Evolutionary conservation across 2,797 vertebrate genomes (phyloP).

Genomic region (Tamandua tetradactyla): DNA sequence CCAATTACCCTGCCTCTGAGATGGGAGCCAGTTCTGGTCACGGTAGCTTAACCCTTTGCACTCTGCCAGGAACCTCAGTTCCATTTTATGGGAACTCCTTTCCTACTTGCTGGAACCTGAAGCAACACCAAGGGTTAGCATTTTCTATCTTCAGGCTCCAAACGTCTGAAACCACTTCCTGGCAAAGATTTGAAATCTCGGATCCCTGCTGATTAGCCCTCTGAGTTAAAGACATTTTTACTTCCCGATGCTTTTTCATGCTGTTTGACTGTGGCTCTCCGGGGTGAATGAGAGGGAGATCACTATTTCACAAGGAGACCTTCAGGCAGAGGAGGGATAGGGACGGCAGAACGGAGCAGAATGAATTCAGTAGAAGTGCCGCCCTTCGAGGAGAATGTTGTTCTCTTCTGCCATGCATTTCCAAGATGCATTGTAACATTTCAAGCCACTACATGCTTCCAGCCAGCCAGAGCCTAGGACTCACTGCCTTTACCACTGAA

Average conservation of each 20-base stretch:
- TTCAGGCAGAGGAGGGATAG: slow-evolving; percentile 12
- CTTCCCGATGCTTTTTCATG: slow-evolving; percentile 73
- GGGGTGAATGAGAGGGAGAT: slow-evolving; percentile 38
- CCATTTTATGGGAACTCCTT: slow-evolving; percentile 53
- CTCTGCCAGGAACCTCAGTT: slow-evolving; percentile 56
- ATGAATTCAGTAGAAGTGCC: slow-evolving; percentile 35
- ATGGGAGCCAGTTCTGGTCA: neutral
- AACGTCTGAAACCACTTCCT: slow-evolving; percentile 74
- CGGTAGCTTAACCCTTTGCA: slow-evolving; percentile 72
- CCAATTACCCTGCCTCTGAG: slow-evolving; percentile 69
- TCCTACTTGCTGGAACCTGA: slow-evolving; percentile 60
- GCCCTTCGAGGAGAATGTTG: slow-evolving; percentile 19
- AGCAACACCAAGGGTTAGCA: slow-evolving; percentile 65
- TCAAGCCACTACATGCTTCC: slow-evolving; percentile 53
- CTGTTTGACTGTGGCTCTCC: slow-evolving; percentile 56
- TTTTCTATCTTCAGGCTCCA: slow-evolving; percentile 69
- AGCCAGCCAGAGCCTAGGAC: slow-evolving; percentile 50
- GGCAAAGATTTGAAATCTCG: slow-evolving; percentile 68
- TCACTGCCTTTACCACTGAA: slow-evolving; percentile 46
- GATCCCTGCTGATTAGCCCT: slow-evolving; percentile 69
- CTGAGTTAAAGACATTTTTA: slow-evolving; percentile 73
- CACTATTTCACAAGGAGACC: slow-evolving; percentile 48
- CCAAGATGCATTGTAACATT: neutral
- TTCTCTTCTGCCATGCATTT: slow-evolving; percentile 39
- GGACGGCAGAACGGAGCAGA: slow-evolving; percentile 1